These are phyloP conservation scores for Kryptopterus vitreolus DNA, from an alignment of 2,797 vertebrate genomes.

Conservation along the genomic window DNA sequence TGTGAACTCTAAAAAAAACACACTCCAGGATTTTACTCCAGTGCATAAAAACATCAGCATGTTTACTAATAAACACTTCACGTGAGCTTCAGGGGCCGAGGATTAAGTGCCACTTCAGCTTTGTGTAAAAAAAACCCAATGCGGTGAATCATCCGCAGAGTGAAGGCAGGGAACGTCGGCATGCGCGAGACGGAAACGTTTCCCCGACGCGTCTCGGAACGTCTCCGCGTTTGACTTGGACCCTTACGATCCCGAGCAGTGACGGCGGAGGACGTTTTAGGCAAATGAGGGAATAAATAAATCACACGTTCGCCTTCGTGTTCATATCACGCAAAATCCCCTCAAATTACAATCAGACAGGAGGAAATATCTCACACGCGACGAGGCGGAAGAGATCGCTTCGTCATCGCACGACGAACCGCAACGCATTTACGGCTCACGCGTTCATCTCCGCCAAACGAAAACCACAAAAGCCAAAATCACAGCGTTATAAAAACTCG, in stretches of 20 bases:
- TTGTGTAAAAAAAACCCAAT: not conserved
- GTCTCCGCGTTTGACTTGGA: conserved; percentile 40
- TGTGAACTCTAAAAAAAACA: not conserved
- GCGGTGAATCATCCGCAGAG: conserved; percentile 20
- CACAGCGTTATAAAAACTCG: not conserved
- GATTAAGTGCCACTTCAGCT: conserved; percentile 15
- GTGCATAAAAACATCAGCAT: conserved; percentile 13
- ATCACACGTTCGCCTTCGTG: conserved; percentile 15
- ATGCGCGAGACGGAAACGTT: conserved; percentile 8
- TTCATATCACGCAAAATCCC: conserved; percentile 23
- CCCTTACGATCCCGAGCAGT: conserved; percentile 25
- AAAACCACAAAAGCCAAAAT: not conserved
- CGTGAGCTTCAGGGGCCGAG: conserved; percentile 4
- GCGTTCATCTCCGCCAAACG: not conserved
- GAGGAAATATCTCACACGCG: not conserved
- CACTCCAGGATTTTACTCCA: not conserved
- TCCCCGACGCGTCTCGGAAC: conserved; percentile 36
- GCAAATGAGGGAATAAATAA: conserved; percentile 40
- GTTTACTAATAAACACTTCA: conserved; percentile 15
- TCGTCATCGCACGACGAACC: not conserved
- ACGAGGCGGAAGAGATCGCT: not conserved
- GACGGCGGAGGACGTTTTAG: conserved; percentile 32
- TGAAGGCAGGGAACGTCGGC: not conserved
- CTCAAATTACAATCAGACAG: conserved; percentile 1
- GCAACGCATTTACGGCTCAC: conserved; percentile 26